Conservation (phyloP, 2,797 vertebrate species). For the Sebastes diaconus region DNA sequence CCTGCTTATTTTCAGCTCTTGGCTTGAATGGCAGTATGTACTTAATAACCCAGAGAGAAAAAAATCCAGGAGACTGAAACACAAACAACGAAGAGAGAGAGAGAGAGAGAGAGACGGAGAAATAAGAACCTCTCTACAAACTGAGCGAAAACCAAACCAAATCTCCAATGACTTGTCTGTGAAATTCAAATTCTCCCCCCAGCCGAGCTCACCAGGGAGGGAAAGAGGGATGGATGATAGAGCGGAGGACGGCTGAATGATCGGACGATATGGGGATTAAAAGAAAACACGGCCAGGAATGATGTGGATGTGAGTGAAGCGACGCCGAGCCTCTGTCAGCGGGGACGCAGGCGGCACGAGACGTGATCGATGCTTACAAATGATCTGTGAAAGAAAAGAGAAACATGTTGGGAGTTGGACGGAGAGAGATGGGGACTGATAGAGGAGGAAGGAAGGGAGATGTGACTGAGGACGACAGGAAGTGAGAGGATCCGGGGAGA, state of each 20-base stretch:
- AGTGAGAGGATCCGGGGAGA: conserved; percentile 23
- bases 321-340: conserved; percentile 10
- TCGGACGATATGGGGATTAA: conserved; percentile 31
- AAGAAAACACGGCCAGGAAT: conserved; percentile 13
- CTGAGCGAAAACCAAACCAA: conserved; percentile 48
- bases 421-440: not conserved
- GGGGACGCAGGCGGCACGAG: conserved; percentile 3
- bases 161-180: conserved; percentile 55
- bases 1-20: conserved; percentile 27
- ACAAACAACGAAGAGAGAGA: conserved; percentile 15
- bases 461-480: conserved; percentile 50
- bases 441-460: conserved; percentile 13
- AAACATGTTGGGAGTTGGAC: not conserved
- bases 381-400: conserved; percentile 6
- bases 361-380: conserved; percentile 37
- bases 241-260: conserved; percentile 20
- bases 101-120: not conserved
- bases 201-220: conserved; percentile 57
- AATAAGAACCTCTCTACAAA: conserved; percentile 22
- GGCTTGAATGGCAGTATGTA: conserved; percentile 33
- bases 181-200: not conserved
- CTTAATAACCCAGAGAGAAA: conserved; percentile 32
- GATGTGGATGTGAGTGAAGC: conserved; percentile 19
- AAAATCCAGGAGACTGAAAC: conserved; percentile 24
- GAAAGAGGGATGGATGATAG: conserved; percentile 37